phyloP scores from a whole-genome alignment of 2,797 vertebrate genomes.

The Prionace glauca region DNA sequence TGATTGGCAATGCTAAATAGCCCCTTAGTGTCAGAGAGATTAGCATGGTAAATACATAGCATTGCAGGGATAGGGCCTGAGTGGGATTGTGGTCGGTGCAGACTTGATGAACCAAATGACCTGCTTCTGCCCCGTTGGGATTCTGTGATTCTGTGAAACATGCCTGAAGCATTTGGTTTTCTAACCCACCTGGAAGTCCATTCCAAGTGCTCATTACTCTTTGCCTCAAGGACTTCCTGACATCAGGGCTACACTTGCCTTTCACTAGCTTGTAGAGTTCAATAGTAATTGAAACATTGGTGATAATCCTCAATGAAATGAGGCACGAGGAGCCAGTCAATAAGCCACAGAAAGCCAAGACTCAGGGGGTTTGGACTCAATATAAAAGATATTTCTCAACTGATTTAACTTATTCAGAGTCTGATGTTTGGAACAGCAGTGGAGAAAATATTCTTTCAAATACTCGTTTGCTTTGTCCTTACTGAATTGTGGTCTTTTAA shows the following conservation, averaged over 20 bases:
- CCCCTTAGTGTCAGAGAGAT: no score
- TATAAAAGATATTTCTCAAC: conserved; percentile 72
- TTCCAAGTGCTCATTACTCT: not conserved
- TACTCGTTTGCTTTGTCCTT: not conserved
- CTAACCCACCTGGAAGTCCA: not conserved
- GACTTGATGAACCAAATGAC: no score
- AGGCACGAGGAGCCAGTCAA: conserved; percentile 66
- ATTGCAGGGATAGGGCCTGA: no score
- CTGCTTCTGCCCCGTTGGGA: no score
- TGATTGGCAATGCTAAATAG: no score
- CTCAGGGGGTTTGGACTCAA: conserved; percentile 55
- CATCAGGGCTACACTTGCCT: not conserved
- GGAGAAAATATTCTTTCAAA: conserved; percentile 65
- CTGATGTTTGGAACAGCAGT: conserved; percentile 78
- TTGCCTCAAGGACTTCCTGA: conserved; percentile 20
- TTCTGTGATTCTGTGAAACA: not conserved
- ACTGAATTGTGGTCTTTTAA: not conserved
- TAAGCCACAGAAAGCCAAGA: conserved; percentile 55
- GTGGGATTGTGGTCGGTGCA: no score
- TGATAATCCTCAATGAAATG: conserved; percentile 73
- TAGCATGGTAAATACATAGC: no score
- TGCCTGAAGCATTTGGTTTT: not conserved
- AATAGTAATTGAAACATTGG: conserved; percentile 76
- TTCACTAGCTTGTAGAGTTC: conserved; percentile 47
- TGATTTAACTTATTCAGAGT: conserved; percentile 85